Conservation (phyloP, 2,888 invertebrate genomes). For the Thereva nobilitata region DNA sequence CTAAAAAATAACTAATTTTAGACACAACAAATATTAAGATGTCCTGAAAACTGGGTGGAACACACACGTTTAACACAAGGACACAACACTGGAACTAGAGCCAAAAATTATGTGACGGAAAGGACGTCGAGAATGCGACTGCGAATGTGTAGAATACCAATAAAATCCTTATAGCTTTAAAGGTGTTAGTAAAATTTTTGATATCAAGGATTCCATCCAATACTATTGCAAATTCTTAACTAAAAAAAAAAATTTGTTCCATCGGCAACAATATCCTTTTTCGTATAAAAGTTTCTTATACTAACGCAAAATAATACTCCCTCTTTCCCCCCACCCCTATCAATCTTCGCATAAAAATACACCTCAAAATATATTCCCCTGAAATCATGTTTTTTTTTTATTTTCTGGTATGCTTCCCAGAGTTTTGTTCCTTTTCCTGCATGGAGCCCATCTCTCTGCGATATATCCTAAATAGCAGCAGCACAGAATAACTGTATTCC, state of each 20-base stretch:
- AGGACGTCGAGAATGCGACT: constrained; percentile 19
- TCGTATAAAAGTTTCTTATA: no score
- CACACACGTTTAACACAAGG: constrained; percentile 36
- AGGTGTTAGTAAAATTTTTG: no score
- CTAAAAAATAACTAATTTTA: constrained; percentile 25
- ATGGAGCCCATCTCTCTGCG: no score
- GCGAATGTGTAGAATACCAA: constrained; percentile 3
- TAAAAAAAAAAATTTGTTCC: no score
- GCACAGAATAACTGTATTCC: background rate
- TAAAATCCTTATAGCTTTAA: no score
- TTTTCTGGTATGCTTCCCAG: background rate
- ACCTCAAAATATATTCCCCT: no score
- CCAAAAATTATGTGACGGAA: constrained; percentile 32
- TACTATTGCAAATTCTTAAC: no score
- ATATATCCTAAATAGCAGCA: background rate
- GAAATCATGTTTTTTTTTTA: no score
- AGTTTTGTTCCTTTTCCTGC: background rate
- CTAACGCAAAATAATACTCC: no score
- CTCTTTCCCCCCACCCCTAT: no score
- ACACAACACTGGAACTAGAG: constrained; percentile 25
- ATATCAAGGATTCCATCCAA: no score
- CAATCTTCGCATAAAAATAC: no score
- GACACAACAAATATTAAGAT: constrained; percentile 36
- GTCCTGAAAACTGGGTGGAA: constrained; percentile 41
- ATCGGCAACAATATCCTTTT: constrained; percentile 25